Conservation (phyloP, 2,888 invertebrate genomes). For the Eupithecia subfuscata region DNA sequence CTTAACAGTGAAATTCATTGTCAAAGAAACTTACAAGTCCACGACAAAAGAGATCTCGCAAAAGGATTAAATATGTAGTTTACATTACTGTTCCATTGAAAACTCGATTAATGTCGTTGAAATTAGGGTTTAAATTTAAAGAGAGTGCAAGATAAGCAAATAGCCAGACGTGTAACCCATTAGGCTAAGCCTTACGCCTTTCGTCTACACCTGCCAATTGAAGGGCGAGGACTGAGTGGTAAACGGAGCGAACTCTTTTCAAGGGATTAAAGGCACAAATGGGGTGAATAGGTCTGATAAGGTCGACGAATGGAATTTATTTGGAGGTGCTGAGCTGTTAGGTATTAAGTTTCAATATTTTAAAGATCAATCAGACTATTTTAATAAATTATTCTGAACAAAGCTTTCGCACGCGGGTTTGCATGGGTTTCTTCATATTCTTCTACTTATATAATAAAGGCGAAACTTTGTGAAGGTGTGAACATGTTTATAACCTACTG, state of each 20-base stretch:
- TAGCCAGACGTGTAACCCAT: conserved; percentile 12
- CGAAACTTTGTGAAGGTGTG: no score
- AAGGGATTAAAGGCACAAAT: conserved; percentile 27
- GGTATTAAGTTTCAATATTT: not conserved
- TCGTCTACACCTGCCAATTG: conserved; percentile 27
- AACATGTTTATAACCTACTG: no score
- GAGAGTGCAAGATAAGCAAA: not conserved
- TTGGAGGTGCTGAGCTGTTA: not conserved
- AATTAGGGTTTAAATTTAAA: conserved; percentile 7
- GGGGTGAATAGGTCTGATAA: conserved; percentile 18
- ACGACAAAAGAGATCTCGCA: not conserved
- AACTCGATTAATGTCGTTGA: not conserved
- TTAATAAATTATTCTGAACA: no score
- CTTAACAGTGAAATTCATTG: not conserved
- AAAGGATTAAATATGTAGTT: not conserved
- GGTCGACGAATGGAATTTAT: conserved; percentile 19
- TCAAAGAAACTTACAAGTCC: not conserved
- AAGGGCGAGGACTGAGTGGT: conserved; percentile 22
- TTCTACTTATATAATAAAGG: no score
- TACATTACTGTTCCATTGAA: not conserved
- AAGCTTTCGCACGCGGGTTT: no score
- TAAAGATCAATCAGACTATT: not conserved
- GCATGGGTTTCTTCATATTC: no score
- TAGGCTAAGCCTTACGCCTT: conserved; percentile 28
- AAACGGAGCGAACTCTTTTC: conserved; percentile 24